phyloP scores from a whole-genome alignment of 2,888 invertebrate genomes.

The Pollenia griseotomentosa region DNA sequence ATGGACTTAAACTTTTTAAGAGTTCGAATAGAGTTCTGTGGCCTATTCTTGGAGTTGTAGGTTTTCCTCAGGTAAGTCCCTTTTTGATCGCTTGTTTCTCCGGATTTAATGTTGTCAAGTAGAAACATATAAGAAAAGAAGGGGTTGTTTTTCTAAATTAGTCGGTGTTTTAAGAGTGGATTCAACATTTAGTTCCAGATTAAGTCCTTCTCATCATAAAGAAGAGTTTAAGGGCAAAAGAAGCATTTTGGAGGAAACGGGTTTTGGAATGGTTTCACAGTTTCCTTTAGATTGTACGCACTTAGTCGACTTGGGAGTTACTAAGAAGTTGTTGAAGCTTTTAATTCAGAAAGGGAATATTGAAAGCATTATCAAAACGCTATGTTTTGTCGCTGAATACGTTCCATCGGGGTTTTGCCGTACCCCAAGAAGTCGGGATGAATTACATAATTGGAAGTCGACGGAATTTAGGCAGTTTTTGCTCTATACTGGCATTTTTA shows the following conservation, averaged over 20 bases:
- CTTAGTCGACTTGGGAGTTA: constrained; percentile 54
- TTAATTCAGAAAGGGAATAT: constrained; percentile 39
- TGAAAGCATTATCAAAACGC: constrained; percentile 37
- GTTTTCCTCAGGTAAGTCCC: constrained; percentile 34
- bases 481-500: constrained; percentile 46
- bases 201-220: constrained; percentile 26
- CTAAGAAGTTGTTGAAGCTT: constrained; percentile 50
- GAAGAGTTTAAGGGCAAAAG: constrained; percentile 30
- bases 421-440: constrained; percentile 19
- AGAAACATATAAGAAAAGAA: constrained; percentile 25
- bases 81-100: constrained; percentile 62
- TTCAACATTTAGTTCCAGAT: constrained; percentile 31
- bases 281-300: constrained; percentile 44
- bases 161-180: constrained; percentile 35
- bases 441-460: constrained; percentile 35
- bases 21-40: constrained; percentile 50
- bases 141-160: constrained; percentile 38
- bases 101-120: constrained; percentile 48
- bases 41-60: constrained; percentile 45
- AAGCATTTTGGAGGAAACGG: constrained; percentile 37
- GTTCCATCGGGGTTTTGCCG: constrained; percentile 56
- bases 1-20: constrained; percentile 32
- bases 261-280: constrained; percentile 63
- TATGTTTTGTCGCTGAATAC: constrained; percentile 32
- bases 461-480: constrained; percentile 55